Conservation (phyloP, 1,140 invertebrate species). For the Zaprionus gabonicus region DNA sequence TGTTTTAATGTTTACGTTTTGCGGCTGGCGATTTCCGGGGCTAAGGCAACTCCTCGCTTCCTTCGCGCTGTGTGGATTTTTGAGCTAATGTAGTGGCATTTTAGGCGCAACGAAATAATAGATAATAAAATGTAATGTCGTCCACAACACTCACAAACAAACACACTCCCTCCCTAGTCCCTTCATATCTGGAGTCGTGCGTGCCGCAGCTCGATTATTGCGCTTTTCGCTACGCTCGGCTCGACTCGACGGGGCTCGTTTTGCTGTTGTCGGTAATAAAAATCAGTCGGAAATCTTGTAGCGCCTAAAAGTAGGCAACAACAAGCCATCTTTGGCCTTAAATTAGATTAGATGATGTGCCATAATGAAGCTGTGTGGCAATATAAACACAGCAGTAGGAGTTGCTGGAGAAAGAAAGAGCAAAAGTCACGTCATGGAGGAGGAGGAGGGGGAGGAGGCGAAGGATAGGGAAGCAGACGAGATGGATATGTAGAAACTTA, state of each 20-base stretch:
- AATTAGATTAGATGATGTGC: constrained; percentile 81
- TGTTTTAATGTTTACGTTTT: constrained; percentile 81
- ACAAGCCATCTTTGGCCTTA: constrained; percentile 47
- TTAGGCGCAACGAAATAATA: constrained; percentile 76
- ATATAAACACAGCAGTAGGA: constrained; percentile 1
- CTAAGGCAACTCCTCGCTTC: constrained; percentile 10
- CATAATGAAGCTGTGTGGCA: constrained; percentile 70
- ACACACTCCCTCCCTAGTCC: constrained; percentile 13
- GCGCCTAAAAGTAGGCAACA: constrained; percentile 60
- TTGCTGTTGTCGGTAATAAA: constrained; percentile 59
- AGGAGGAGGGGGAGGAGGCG: neutral
- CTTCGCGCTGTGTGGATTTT: constrained; percentile 46
- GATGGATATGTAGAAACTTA: neutral
- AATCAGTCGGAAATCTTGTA: constrained; percentile 72
- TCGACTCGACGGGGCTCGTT: neutral
- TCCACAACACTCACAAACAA: constrained; percentile 40
- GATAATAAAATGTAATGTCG: constrained; percentile 80
- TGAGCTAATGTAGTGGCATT: constrained; percentile 79
- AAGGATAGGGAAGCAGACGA: neutral
- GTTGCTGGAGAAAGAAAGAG: neutral
- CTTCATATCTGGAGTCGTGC: constrained; percentile 33
- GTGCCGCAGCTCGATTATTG: constrained; percentile 70
- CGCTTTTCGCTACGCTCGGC: constrained; percentile 49
- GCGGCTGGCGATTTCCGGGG: constrained; percentile 54
- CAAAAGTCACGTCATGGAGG: constrained; percentile 1